These are phyloP conservation scores for Planococcus citri DNA, from an alignment of 1,140 invertebrate species.

Conservation along the genomic window DNA sequence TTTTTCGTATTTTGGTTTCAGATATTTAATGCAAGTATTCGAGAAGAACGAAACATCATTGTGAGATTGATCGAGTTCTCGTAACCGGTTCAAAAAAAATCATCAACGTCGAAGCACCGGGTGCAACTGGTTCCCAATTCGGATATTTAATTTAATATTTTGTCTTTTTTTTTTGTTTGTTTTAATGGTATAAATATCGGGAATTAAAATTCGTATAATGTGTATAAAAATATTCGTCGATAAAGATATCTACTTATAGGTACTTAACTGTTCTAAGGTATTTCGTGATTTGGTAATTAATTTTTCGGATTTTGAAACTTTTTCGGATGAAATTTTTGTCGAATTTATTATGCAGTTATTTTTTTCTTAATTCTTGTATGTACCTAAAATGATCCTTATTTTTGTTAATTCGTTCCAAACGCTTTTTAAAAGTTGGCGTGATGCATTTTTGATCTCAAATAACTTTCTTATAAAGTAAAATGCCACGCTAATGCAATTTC, in stretches of 20 bases:
- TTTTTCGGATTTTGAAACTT: too few relatives aligned
- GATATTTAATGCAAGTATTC: not conserved
- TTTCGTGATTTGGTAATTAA: too few relatives aligned
- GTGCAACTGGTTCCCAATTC: constrained; percentile 1
- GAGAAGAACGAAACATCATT: not conserved
- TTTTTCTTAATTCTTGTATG: too few relatives aligned
- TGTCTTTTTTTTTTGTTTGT: not conserved
- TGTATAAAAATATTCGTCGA: too few relatives aligned
- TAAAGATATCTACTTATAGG: too few relatives aligned
- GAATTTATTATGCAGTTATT: too few relatives aligned
- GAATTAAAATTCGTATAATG: not conserved
- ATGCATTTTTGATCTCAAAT: not conserved
- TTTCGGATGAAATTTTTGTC: too few relatives aligned
- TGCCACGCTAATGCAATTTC: not conserved
- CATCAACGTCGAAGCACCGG: not conserved
- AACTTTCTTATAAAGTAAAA: not conserved
- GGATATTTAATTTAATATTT: not conserved
- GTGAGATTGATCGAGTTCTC: not conserved
- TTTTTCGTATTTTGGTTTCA: not conserved
- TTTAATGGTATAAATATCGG: not conserved
- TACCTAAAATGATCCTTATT: too few relatives aligned
- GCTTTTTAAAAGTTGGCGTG: not conserved
- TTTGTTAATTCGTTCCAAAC: too few relatives aligned
- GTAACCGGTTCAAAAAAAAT: not conserved
- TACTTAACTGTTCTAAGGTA: too few relatives aligned